A percentile compares a stretch with the other conserved stretches of the same genome.
Evolutionary conservation across 2,797 vertebrate species (phyloP).

Genomic region (Borostomias antarcticus): DNA sequence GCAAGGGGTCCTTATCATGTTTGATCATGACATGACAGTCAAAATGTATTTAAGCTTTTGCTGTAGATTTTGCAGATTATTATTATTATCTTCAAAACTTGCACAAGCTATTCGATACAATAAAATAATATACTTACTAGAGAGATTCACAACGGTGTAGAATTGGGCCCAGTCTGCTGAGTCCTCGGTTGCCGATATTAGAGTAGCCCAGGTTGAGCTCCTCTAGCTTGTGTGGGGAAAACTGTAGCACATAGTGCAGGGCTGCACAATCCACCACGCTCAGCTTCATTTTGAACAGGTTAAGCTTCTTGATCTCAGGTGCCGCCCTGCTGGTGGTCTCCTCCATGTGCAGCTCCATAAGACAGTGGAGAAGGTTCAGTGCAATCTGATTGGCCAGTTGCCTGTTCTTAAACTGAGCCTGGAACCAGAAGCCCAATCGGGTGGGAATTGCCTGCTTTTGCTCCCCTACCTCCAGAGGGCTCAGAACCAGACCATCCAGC

Average conservation of each 20-base stretch:
- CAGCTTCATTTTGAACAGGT: constrained; percentile 74
- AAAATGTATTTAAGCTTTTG: too few species aligned
- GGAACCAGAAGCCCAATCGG: constrained; percentile 65
- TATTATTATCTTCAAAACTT: too few species aligned
- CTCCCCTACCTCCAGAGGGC: constrained; percentile 20
- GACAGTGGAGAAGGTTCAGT: constrained; percentile 72
- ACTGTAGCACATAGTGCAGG: constrained; percentile 69
- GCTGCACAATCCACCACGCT: constrained; percentile 71
- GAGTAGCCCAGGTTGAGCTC: constrained; percentile 76
- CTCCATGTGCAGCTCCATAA: constrained; percentile 69
- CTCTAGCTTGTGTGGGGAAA: constrained; percentile 59
- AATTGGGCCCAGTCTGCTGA: constrained; percentile 61
- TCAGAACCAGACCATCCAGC: constrained; percentile 54
- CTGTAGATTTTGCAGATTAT: too few species aligned
- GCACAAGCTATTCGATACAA: not conserved
- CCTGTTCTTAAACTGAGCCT: constrained; percentile 54
- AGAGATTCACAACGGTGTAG: constrained; percentile 71
- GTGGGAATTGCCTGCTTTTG: constrained; percentile 23
- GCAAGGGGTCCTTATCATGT: too few species aligned
- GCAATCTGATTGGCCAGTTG: constrained; percentile 56
- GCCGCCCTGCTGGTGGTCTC: constrained; percentile 55
- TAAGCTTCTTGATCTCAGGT: constrained; percentile 62
- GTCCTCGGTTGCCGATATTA: constrained; percentile 70
- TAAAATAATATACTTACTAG: constrained; percentile 61
- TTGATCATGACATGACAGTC: too few species aligned